Evolutionary conservation across 1,140 invertebrate genomes (phyloP), one percentile per base, ranked within the genome.

Genomic region (Drosophila seguyi): DNA sequence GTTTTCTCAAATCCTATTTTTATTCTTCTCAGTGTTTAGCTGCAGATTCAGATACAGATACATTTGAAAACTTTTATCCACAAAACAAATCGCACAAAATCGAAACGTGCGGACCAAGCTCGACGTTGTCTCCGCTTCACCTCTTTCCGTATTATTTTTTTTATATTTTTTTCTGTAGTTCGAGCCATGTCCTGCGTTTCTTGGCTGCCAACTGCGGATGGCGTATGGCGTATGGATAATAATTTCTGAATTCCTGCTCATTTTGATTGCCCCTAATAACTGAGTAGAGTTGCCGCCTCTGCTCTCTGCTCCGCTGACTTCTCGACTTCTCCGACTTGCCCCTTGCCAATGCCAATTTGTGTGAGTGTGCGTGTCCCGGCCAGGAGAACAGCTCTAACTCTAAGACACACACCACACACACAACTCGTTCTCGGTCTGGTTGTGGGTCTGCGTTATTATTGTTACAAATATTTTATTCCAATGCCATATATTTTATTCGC

Each of bases 381-480:
- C 25, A 18, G 29, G 38, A 38, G 31, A 50, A 31, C 56, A 42
- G 18, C 56, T 59, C 55, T 66, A 41, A 44, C 73, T 76, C 74
- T 76, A 61, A 75, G 52, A 63, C 44, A 59, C 69, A 52, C 47
- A 50, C 27, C 31, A 34, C 45, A 58, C 69, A 52, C 31, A 55
- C 53, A 59, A 67, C 72, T 27, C 55, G 60, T 77, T 77, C 63
- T 27, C 4, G 16, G 22, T 38, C 25, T 27, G 22, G 3, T 47
- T 42, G 16, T 45, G 45, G 14, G 45, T 14, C 20, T 14, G 84
- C 80, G 79, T 87, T 88, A 88, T 88, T 88, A 90, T 88, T 88
- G 85, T 88, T 88, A 88, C 85, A 88, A 90, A 88, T 88, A 88
- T 88, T 88, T 88, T 88, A 88, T 88, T 88, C 81, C 81, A 90